Evolutionary conservation across 2,888 invertebrate species (phyloP).

Genomic region (Tetragonula carbonaria): DNA sequence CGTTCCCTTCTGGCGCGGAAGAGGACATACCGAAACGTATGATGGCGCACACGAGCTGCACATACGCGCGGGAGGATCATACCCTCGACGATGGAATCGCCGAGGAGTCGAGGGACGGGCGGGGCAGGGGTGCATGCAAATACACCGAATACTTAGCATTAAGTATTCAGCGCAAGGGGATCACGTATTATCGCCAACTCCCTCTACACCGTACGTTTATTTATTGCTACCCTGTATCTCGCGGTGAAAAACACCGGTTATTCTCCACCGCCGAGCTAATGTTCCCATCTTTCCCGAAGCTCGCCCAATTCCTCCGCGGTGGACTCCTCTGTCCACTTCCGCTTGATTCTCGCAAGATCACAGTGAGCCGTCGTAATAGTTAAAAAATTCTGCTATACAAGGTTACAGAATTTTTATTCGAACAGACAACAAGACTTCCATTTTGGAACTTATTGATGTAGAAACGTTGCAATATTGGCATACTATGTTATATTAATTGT

Average conservation of each 20-base stretch:
- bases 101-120: conserved; percentile 39
- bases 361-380: no score
- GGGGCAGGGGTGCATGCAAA: conserved; percentile 74
- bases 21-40: conserved; percentile 54
- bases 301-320: conserved; percentile 15
- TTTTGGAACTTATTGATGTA: no score
- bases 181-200: conserved; percentile 83
- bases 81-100: conserved; percentile 36
- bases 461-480: no score
- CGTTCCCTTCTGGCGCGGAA: conserved; percentile 62
- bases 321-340: neutral
- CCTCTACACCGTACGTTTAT: conserved; percentile 80
- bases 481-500: no score
- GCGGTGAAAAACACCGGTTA: conserved; percentile 55
- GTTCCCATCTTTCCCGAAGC: conserved; percentile 3
- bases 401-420: no score
- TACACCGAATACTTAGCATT: conserved; percentile 82
- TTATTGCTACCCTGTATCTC: conserved; percentile 77
- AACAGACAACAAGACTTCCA: no score
- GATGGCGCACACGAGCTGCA: conserved; percentile 25
- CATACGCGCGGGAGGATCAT: conserved; percentile 44
- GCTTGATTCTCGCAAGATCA: neutral
- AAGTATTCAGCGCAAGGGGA: conserved; percentile 83
- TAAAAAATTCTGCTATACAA: no score
- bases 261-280: conserved; percentile 35